A percentile compares a stretch with the other conserved stretches of the same genome.
Evolutionary conservation across 1,140 invertebrate genomes (phyloP).

Genomic region (Hestina assimilis): DNA sequence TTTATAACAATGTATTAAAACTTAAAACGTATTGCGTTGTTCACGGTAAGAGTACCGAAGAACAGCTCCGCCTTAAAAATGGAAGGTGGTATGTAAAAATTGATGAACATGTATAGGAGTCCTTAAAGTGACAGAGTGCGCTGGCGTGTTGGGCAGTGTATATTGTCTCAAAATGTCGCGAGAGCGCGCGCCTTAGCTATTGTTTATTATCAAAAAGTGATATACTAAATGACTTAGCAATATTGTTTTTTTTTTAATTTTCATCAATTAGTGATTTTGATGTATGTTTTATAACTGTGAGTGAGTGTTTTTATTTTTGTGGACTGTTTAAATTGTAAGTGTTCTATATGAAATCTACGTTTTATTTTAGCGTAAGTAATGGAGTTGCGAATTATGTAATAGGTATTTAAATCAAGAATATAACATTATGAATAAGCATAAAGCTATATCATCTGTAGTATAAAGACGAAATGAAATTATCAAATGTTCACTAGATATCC

Average conservation of each 20-base stretch:
- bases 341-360: constrained; percentile 11
- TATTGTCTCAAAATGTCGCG: constrained; percentile 76
- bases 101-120: constrained; percentile 78
- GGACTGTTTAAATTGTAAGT: constrained; percentile 39
- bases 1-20: constrained; percentile 21
- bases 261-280: constrained; percentile 38
- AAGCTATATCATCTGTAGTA: no score
- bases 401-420: no score
- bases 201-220: constrained; percentile 78
- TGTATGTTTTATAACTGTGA: constrained; percentile 35
- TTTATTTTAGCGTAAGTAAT: constrained; percentile 19
- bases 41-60: constrained; percentile 48
- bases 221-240: constrained; percentile 75
- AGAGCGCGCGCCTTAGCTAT: constrained; percentile 58
- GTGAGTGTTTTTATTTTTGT: constrained; percentile 41
- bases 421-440: no score
- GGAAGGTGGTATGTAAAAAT: constrained; percentile 79
- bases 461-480: no score
- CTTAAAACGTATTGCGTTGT: constrained; percentile 23
- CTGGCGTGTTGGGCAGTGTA: constrained; percentile 74
- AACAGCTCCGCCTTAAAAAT: constrained; percentile 78
- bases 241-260: constrained; percentile 47
- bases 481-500: no score
- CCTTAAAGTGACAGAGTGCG: constrained; percentile 77
- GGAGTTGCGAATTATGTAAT: not conserved